phyloP scores from a whole-genome alignment of 2,113 vertebrate species.

The Cynopterus brachyotis region DNA sequence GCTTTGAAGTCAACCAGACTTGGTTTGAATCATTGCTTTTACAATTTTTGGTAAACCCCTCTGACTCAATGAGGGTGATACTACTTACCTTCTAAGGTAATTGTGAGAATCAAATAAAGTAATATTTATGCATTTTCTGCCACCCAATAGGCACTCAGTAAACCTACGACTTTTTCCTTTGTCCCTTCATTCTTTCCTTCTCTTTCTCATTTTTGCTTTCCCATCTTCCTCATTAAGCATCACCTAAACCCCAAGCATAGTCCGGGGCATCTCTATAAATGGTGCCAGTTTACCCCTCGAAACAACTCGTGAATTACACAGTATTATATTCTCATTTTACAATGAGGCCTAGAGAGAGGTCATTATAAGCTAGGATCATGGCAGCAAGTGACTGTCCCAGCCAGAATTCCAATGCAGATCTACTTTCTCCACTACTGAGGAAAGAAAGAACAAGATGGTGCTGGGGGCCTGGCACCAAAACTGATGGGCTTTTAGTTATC shows the following conservation, averaged over 20 bases:
- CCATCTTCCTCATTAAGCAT: background rate
- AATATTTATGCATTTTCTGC: background rate
- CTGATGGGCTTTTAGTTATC: background rate
- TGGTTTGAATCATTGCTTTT: background rate
- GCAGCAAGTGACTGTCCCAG: background rate
- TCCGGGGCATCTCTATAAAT: background rate
- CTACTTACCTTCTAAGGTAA: background rate
- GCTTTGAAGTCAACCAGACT: background rate
- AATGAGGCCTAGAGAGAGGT: background rate
- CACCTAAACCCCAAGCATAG: background rate
- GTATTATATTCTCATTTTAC: constrained; percentile 20
- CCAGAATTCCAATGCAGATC: background rate
- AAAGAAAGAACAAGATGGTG: background rate
- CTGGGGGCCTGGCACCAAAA: background rate
- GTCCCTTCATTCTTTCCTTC: background rate
- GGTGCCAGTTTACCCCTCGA: background rate
- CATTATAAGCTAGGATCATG: background rate
- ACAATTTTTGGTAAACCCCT: background rate
- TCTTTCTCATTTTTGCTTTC: background rate
- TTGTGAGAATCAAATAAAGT: background rate
- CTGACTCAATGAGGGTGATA: background rate
- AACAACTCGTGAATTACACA: background rate
- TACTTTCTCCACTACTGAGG: background rate
- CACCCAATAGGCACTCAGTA: background rate
- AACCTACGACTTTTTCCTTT: background rate